Evolutionary conservation across 2,113 vertebrate species (phyloP).

Genomic region (Psilopogon haemacephalus): DNA sequence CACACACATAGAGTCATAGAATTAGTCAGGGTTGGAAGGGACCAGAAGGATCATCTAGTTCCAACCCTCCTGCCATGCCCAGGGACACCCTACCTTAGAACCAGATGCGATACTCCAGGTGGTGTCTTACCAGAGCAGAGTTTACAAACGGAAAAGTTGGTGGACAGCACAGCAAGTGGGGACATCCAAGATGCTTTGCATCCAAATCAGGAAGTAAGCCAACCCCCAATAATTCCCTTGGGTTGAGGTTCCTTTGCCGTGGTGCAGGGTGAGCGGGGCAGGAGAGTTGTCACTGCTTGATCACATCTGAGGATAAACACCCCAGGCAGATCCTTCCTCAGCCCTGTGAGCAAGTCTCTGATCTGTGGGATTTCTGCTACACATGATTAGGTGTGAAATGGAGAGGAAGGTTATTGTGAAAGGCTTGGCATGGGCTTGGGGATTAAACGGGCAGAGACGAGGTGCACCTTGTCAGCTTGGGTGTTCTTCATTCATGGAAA

Average conservation of each 20-base stretch:
- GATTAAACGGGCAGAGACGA: constrained; percentile 68
- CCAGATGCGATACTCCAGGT: too few species aligned
- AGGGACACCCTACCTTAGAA: too few species aligned
- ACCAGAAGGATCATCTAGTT: too few species aligned
- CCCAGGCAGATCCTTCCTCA: constrained; percentile 6
- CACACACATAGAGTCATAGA: too few species aligned
- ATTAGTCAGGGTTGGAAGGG: too few species aligned
- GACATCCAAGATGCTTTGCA: background rate
- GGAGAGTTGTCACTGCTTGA: background rate
- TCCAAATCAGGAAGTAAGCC: background rate
- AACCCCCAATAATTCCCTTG: background rate
- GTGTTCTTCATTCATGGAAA: constrained; percentile 71
- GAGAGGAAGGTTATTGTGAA: constrained; percentile 72
- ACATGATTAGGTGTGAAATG: constrained; percentile 71
- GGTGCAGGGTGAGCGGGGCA: background rate
- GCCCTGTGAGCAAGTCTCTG: constrained; percentile 44
- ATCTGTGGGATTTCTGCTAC: constrained; percentile 69
- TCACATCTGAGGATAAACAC: constrained; percentile 30
- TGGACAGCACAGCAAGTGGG: background rate
- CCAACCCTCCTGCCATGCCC: too few species aligned
- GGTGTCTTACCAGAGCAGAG: too few species aligned
- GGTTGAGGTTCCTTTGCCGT: background rate
- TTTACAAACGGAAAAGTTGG: background rate
- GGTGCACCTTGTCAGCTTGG: constrained; percentile 59
- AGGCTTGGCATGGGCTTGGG: constrained; percentile 26